A percentile compares a stretch with the other conserved stretches of the same genome.
Conservation (phyloP, 2,888 invertebrate genomes). For the Netelia melanura region DNA sequence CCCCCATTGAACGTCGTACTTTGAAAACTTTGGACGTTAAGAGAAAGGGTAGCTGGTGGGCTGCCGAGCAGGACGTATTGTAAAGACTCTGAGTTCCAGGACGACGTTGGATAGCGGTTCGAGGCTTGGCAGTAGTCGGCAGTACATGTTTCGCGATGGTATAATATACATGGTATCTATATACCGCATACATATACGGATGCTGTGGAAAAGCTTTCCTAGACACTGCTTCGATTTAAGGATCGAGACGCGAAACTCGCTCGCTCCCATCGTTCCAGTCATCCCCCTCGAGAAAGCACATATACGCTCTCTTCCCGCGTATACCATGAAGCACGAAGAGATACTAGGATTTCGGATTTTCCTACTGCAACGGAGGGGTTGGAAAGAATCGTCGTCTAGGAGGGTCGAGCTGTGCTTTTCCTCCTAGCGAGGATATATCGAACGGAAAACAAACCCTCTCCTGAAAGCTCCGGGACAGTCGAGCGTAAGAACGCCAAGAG, state of each 20-base stretch:
- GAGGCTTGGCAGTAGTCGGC: constrained; percentile 72
- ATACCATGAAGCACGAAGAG: constrained; percentile 68
- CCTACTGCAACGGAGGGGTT: constrained; percentile 49
- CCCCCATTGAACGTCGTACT: constrained; percentile 83
- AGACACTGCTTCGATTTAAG: constrained; percentile 78
- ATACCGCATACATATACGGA: constrained; percentile 10
- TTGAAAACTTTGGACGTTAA: constrained; percentile 85
- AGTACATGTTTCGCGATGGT: constrained; percentile 26
- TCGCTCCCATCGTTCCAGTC: constrained; percentile 29
- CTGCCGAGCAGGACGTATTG: constrained; percentile 82
- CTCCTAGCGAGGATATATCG: constrained; percentile 42
- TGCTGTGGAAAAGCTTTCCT: constrained; percentile 72
- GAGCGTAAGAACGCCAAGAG: constrained; percentile 57
- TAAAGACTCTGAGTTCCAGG: constrained; percentile 77
- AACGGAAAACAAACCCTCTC: constrained; percentile 56
- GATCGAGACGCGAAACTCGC: constrained; percentile 64
- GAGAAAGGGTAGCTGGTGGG: constrained; percentile 82
- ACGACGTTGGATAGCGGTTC: constrained; percentile 65
- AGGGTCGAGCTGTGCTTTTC: constrained; percentile 29
- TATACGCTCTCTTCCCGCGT: background rate
- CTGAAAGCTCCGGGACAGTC: constrained; percentile 55
- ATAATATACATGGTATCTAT: background rate
- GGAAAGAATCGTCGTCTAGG: constrained; percentile 56
- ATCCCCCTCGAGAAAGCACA: constrained; percentile 36
- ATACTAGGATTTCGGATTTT: constrained; percentile 77